Percentiles rank a stretch among this genome's conserved stretches.
These are phyloP conservation scores for Emmelina monodactyla DNA, from an alignment of 2,888 invertebrate species.

Conservation along the genomic window DNA sequence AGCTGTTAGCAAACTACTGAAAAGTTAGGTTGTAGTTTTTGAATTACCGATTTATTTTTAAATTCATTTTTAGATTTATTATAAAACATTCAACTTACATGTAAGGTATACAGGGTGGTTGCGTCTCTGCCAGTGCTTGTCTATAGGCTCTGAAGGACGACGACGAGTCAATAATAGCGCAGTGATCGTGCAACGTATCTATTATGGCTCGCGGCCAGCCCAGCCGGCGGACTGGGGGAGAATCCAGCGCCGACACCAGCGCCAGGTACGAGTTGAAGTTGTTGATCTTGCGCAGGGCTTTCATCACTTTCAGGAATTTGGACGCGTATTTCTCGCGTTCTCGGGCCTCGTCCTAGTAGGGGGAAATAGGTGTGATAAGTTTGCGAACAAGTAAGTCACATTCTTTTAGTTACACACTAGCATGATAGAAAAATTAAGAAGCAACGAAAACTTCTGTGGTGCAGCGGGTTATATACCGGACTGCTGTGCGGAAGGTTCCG, in stretches of 20 bases:
- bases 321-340: conserved; percentile 94
- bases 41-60: no score
- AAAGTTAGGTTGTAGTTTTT: no score
- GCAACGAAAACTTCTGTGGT: no score
- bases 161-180: conserved; percentile 96
- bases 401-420: no score
- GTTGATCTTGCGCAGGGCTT: conserved; percentile 94
- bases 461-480: no score
- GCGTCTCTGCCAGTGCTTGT: conserved; percentile 91
- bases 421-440: no score
- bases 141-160: conserved; percentile 97
- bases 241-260: conserved; percentile 94
- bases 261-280: conserved; percentile 99
- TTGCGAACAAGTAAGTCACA: no score
- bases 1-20: no score
- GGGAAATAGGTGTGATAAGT: not conserved
- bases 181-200: conserved; percentile 93
- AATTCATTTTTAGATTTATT: no score
- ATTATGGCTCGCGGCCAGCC: conserved; percentile 94
- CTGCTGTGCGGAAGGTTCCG: no score
- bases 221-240: conserved; percentile 89
- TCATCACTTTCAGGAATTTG: conserved; percentile 98
- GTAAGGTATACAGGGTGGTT: conserved; percentile 98
- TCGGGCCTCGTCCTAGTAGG: conserved; percentile 79
- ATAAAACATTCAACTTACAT: conserved; percentile 90